Percentiles rank a stretch among this genome's conserved stretches.
Evolutionary conservation across 2,888 invertebrate genomes (phyloP).

Genomic region (Sinohyriopsis cumingii): DNA sequence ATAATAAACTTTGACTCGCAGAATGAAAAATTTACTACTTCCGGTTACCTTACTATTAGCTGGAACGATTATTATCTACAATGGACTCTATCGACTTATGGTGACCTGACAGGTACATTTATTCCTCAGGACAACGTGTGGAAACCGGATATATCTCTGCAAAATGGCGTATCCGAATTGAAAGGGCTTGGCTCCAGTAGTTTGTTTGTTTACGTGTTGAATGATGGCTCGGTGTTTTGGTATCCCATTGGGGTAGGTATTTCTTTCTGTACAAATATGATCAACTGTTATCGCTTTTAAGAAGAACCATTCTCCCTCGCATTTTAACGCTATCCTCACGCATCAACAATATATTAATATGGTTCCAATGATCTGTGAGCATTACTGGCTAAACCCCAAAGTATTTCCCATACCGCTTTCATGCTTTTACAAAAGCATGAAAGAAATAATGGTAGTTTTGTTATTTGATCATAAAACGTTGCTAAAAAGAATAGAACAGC

Average conservation of each 20-base stretch:
- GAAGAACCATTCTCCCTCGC: too few species aligned
- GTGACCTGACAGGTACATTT: neutral
- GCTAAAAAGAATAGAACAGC: too few species aligned
- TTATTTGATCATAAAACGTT: too few species aligned
- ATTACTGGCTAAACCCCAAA: too few species aligned
- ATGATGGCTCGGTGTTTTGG: constrained; percentile 3
- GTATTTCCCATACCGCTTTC: too few species aligned
- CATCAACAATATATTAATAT: too few species aligned
- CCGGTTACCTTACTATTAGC: constrained; percentile 19
- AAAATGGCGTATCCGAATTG: constrained; percentile 3
- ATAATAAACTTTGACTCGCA: constrained; percentile 22
- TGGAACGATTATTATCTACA: constrained; percentile 24
- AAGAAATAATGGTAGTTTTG: too few species aligned
- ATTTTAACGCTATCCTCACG: too few species aligned
- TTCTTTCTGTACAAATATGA: too few species aligned
- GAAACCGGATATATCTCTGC: constrained; percentile 9
- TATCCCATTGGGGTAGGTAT: constrained; percentile 2
- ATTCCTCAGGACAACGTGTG: constrained; percentile 7
- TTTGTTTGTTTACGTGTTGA: constrained; percentile 1
- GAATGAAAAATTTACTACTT: constrained; percentile 25
- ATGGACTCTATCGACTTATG: constrained; percentile 17
- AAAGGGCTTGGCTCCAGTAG: constrained; percentile 2
- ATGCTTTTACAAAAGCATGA: too few species aligned
- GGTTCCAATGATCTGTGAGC: too few species aligned
- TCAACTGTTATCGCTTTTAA: too few species aligned